A percentile compares a stretch with the other conserved stretches of the same genome.
Evolutionary conservation across 2,888 invertebrate genomes (phyloP).

Genomic region (Onchidella celtica): DNA sequence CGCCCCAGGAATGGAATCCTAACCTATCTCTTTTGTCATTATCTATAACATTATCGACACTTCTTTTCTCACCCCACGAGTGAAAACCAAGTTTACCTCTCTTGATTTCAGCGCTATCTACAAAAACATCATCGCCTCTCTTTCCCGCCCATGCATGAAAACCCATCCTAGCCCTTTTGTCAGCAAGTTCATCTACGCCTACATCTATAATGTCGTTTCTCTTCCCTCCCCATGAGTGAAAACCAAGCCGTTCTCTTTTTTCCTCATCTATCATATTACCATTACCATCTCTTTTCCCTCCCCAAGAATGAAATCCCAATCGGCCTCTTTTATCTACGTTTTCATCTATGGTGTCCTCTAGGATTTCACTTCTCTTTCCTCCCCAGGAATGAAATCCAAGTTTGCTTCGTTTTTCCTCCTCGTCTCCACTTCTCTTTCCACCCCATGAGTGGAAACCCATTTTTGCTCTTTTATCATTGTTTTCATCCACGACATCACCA

Average conservation of each 20-base stretch:
- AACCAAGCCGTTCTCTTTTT: neutral
- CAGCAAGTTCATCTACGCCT: neutral
- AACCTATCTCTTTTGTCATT: neutral
- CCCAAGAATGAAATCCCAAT: slow-evolving; percentile 26
- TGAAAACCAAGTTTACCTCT: slow-evolving; percentile 12
- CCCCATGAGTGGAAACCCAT: slow-evolving; percentile 28
- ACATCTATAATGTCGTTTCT: neutral
- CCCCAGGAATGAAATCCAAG: slow-evolving; percentile 32
- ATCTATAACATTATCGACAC: neutral
- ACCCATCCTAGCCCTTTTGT: neutral
- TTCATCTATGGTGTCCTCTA: neutral
- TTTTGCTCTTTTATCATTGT: neutral
- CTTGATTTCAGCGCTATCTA: neutral
- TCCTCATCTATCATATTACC: neutral
- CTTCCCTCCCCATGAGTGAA: slow-evolving; percentile 24
- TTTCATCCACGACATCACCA: neutral
- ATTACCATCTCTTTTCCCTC: neutral
- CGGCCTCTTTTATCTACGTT: neutral
- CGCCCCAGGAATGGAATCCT: slow-evolving; percentile 30
- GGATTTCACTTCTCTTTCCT: neutral
- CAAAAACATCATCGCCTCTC: neutral
- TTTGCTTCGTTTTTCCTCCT: neutral
- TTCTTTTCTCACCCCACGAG: slow-evolving; percentile 18
- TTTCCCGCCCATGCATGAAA: neutral
- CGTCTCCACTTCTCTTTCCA: neutral